These are phyloP conservation scores for Coendou prehensilis DNA, from an alignment of 2,797 vertebrate genomes.

Conservation along the genomic window DNA sequence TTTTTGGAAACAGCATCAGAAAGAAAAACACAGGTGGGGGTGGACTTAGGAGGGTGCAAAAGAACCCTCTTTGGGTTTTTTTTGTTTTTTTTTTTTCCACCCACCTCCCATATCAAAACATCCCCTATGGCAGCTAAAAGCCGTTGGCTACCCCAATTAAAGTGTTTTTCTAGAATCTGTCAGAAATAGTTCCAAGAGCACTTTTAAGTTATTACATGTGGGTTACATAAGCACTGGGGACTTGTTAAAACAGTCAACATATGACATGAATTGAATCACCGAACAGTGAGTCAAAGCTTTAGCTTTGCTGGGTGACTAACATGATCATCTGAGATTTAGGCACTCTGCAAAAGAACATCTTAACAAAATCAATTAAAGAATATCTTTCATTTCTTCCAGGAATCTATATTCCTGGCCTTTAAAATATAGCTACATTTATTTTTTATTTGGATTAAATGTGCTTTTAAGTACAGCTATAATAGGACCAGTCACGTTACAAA, in stretches of 20 bases:
- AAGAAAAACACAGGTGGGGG: conserved; percentile 71
- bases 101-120: conserved; percentile 74
- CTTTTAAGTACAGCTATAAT: conserved; percentile 33
- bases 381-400: background rate
- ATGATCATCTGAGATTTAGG: conserved; percentile 14
- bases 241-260: conserved; percentile 74
- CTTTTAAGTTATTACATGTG: conserved; percentile 81
- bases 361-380: conserved; percentile 29
- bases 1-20: conserved; percentile 72
- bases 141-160: conserved; percentile 73
- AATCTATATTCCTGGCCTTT: conserved; percentile 36
- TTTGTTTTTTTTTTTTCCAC: conserved; percentile 68
- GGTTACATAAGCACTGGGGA: conserved; percentile 78
- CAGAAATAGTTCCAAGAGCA: conserved; percentile 76
- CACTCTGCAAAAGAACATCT: background rate
- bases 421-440: background rate
- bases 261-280: conserved; percentile 72
- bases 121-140: conserved; percentile 70
- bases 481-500: conserved; percentile 10
- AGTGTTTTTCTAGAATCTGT: conserved; percentile 78
- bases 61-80: conserved; percentile 23
- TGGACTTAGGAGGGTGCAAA: background rate
- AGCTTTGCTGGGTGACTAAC: conserved; percentile 52
- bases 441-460: conserved; percentile 23
- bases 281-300: conserved; percentile 55